Base-by-base conservation (phyloP, 2,888 invertebrate species). In the Hoplodrina blanda region DNA sequence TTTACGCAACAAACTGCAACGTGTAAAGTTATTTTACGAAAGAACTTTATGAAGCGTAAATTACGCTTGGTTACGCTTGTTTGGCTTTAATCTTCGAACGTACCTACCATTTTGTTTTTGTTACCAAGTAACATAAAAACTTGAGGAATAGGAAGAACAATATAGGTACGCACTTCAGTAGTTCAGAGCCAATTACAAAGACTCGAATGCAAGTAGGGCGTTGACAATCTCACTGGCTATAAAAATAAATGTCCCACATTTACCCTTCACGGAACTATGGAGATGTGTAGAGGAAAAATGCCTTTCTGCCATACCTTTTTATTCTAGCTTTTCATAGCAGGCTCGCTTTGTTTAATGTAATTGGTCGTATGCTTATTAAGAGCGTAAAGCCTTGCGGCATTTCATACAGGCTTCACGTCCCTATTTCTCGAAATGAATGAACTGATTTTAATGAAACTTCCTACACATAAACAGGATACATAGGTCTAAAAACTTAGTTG, bases 241-340 rank as follows among this genome's bases (percentile, higher is more conserved):
- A 81, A 82, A 82, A 81, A 81, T 82, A 76, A 82, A 82, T 82
- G 80, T 66, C 50, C 63, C 54, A 82, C 80, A 79, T 82, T 82
- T 76, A 76, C 69, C 80, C 76, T 76, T 76, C 49, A 66, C 68
- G 37, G 70, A 66, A 62, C 62, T 75, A 57, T 37, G 37, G 44
- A 33, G 46, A 66, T 73, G 37, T 54, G 61, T 67, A 56, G 30
- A 19, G 52, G 46, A 61, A 59, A 74, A 73, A 73, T 60, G 30
- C 25, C 57, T 69, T 72, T 37, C 46, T 49, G 30, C 6, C 41
- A 13, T 62, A 30, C 61, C 54, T 54, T 72, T 70, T 62, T 59
- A 44, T 57, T 37, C 25, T 20, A 53, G 52, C 20, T 37, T 33
- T 49, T 60, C 20, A 33, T 37, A 20, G 41, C 25, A 33, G 1